These are phyloP conservation scores for Phrynocephalus forsythii DNA, from an alignment of 2,797 vertebrate genomes.

Conservation along the genomic window DNA sequence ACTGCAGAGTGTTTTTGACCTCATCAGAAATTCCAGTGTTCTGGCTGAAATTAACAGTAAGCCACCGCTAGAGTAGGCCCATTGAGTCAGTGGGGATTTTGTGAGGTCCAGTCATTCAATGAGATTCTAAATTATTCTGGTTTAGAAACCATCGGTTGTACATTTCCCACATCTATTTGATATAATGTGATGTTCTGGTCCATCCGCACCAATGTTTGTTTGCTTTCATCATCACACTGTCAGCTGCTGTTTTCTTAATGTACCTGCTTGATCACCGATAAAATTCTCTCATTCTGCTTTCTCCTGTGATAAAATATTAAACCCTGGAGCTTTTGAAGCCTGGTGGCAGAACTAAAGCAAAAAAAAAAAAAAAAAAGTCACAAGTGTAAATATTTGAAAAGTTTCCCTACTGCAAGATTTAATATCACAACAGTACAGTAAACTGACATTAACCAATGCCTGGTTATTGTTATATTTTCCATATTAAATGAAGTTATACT, in stretches of 20 bases:
- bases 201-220: slow-evolving; percentile 15
- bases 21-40: too few relatives aligned
- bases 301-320: slow-evolving; percentile 11
- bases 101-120: too few relatives aligned
- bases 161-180: background rate
- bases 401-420: background rate
- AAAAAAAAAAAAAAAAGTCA: background rate
- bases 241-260: slow-evolving; percentile 15
- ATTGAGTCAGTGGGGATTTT: too few relatives aligned
- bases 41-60: too few relatives aligned
- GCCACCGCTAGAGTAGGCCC: too few relatives aligned
- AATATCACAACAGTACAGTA: background rate
- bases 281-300: background rate
- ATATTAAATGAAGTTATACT: background rate
- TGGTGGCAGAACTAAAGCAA: background rate
- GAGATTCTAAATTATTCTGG: too few relatives aligned
- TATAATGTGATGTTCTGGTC: slow-evolving; percentile 15
- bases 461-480: background rate
- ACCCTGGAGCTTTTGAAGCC: slow-evolving; percentile 8
- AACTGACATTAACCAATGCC: background rate
- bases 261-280: slow-evolving; percentile 16
- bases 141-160: background rate
- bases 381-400: background rate
- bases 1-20: too few relatives aligned
- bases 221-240: slow-evolving; percentile 7